phyloP scores from a whole-genome alignment of 2,888 invertebrate species.

The Saturnia japonica region DNA sequence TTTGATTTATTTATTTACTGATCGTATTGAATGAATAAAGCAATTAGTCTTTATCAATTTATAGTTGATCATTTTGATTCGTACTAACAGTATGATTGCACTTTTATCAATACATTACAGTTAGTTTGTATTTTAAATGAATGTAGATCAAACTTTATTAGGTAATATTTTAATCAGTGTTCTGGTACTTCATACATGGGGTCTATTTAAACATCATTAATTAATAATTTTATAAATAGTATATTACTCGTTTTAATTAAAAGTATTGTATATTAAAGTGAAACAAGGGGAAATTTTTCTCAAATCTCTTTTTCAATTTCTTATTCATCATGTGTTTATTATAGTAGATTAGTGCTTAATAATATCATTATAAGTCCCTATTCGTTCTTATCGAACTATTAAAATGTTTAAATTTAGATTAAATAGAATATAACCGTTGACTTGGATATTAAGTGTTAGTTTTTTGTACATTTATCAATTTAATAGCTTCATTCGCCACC shows the following conservation, averaged over 20 bases:
- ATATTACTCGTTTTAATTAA: too few relatives aligned
- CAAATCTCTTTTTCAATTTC: too few relatives aligned
- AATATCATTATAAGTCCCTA: background rate
- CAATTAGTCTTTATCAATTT: slow-evolving; percentile 54
- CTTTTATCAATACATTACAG: background rate
- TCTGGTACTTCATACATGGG: background rate
- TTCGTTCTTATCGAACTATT: slow-evolving; percentile 1
- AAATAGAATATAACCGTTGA: background rate
- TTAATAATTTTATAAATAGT: too few relatives aligned
- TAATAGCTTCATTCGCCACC: slow-evolving; percentile 37
- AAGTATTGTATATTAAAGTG: too few relatives aligned
- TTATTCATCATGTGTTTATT: background rate
- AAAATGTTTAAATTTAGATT: slow-evolving; percentile 1
- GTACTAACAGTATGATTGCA: background rate
- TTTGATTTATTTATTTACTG: slow-evolving; percentile 51
- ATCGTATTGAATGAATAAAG: slow-evolving; percentile 54
- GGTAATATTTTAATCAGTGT: background rate
- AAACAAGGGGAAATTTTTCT: too few relatives aligned
- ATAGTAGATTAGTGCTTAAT: background rate
- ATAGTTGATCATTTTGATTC: slow-evolving; percentile 28
- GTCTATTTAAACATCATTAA: too few relatives aligned
- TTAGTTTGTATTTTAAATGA: background rate
- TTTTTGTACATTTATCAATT: slow-evolving; percentile 36
- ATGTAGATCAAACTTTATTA: background rate
- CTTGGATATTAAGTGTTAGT: slow-evolving; percentile 16